phyloP scores from a whole-genome alignment of 2,113 vertebrate genomes.

The Oxyruncus cristatus region DNA sequence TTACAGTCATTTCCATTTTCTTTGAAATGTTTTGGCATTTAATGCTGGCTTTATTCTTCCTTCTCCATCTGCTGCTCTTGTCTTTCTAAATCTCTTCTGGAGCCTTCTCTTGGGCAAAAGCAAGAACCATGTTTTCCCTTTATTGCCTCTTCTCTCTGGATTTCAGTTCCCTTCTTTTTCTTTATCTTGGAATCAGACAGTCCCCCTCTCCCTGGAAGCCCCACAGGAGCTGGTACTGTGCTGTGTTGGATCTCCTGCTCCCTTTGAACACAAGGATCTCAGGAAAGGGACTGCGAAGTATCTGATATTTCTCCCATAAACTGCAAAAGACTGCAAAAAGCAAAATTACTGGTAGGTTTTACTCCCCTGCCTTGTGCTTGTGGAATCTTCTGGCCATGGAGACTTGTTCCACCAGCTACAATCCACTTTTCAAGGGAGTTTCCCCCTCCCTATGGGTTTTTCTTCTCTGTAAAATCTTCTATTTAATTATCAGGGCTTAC shows the following conservation, averaged over 20 bases:
- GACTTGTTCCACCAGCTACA: not conserved
- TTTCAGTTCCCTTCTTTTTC: not conserved
- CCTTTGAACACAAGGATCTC: not conserved
- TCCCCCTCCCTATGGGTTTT: not conserved
- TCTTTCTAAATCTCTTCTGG: conserved; percentile 64
- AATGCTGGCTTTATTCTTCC: conserved; percentile 60
- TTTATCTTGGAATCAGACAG: not conserved
- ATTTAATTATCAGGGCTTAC: not conserved
- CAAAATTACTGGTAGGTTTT: not conserved
- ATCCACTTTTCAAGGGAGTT: not conserved
- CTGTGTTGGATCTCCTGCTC: not conserved
- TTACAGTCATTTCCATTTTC: conserved; percentile 63
- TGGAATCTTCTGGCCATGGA: not conserved
- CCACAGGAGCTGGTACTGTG: not conserved
- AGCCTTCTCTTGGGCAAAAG: conserved; percentile 17
- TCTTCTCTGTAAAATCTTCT: conserved; percentile 1
- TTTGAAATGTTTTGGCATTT: conserved; percentile 64
- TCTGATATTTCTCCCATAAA: not conserved
- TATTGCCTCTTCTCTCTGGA: not conserved
- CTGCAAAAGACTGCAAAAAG: not conserved
- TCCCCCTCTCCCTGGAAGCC: not conserved
- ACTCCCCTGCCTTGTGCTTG: not conserved
- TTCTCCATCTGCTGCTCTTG: conserved; percentile 63
- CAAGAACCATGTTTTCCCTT: not conserved
- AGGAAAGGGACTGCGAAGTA: not conserved